Conservation (phyloP, 2,113 vertebrate genomes). For the Prionailurus viverrinus region DNA sequence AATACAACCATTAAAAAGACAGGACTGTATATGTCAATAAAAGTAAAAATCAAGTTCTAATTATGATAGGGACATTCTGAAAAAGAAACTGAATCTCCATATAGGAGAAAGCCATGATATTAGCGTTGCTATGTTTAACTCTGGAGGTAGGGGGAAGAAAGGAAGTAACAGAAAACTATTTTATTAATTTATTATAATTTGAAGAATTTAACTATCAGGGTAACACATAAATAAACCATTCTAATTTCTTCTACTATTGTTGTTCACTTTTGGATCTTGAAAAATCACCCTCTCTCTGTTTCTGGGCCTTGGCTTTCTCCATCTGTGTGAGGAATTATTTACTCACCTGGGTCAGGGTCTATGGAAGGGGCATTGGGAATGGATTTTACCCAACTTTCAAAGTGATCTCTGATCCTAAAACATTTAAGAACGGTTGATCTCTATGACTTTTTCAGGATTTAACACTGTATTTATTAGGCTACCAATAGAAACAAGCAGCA, state of each 20-base stretch:
- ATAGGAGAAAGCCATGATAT: background rate
- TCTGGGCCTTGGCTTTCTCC: background rate
- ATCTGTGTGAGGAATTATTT: background rate
- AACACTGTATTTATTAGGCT: background rate
- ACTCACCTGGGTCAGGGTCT: background rate
- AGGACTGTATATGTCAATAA: background rate
- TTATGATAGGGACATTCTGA: background rate
- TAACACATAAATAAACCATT: background rate
- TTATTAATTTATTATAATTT: background rate
- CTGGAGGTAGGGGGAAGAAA: background rate
- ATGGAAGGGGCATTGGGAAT: background rate
- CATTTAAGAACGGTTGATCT: slow-evolving; percentile 8
- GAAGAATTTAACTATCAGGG: background rate
- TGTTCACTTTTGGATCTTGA: background rate
- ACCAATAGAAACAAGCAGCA: background rate
- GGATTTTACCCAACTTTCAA: background rate
- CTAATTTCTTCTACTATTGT: background rate
- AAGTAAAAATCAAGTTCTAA: slow-evolving; percentile 27
- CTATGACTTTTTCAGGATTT: background rate
- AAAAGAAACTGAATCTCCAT: background rate
- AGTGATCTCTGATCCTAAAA: background rate
- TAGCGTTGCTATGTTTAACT: slow-evolving; percentile 29
- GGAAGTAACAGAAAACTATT: background rate
- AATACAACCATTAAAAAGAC: background rate
- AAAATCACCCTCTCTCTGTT: background rate